Evolutionary conservation across 1,140 invertebrate species (phyloP).

Genomic region (Hyles vespertilio): DNA sequence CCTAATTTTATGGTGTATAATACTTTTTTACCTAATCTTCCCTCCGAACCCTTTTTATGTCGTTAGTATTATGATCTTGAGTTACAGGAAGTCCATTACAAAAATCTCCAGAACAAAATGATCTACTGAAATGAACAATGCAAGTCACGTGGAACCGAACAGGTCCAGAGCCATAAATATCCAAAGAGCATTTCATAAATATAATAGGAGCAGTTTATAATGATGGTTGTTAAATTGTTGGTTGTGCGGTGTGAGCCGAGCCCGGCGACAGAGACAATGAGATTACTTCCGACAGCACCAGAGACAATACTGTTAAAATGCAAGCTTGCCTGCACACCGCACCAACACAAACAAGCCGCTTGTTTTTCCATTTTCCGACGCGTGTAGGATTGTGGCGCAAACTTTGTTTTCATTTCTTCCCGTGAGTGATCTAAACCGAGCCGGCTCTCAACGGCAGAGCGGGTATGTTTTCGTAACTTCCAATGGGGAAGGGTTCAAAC

Average conservation of each 20-base stretch:
- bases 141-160: no score
- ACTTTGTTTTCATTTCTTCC: slow-evolving; percentile 44
- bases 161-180: neutral
- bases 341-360: slow-evolving; percentile 23
- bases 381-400: slow-evolving; percentile 29
- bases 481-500: slow-evolving; percentile 9
- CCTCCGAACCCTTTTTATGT: no score
- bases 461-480: slow-evolving; percentile 7
- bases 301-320: slow-evolving; percentile 26
- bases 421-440: slow-evolving; percentile 19
- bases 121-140: no score
- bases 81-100: no score
- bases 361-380: slow-evolving; percentile 31
- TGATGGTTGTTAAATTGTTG: slow-evolving; percentile 4
- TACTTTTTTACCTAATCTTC: no score
- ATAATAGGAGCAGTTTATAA: slow-evolving; percentile 4
- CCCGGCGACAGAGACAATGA: slow-evolving; percentile 38
- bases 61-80: no score
- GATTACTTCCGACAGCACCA: slow-evolving; percentile 31
- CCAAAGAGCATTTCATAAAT: no score
- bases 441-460: slow-evolving; percentile 2
- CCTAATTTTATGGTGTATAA: no score
- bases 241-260: no score
- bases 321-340: slow-evolving; percentile 6
- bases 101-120: no score